Conservation (phyloP, 1,140 invertebrate genomes). For the Cydia splendana region DNA sequence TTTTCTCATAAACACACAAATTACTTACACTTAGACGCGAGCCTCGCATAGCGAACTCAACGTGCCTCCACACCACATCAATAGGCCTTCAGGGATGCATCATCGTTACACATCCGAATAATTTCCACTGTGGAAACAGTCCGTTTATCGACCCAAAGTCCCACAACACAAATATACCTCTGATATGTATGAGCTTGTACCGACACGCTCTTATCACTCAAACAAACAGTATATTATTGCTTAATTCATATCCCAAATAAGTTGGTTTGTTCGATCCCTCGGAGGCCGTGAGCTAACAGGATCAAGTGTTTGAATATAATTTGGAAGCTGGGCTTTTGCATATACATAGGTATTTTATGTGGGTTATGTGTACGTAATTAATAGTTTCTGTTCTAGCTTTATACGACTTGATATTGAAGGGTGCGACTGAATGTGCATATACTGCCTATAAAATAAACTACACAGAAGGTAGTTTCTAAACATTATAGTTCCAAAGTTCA, state of each 20-base stretch:
- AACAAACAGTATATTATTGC: background rate
- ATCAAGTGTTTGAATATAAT: slow-evolving; percentile 13
- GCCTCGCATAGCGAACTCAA: slow-evolving; percentile 32
- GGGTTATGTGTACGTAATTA: background rate
- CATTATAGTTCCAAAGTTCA: no score
- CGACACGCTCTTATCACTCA: background rate
- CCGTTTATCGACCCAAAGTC: slow-evolving; percentile 36
- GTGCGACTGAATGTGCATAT: background rate
- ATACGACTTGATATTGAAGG: background rate
- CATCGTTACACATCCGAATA: slow-evolving; percentile 49
- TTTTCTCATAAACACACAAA: background rate
- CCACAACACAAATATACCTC: background rate
- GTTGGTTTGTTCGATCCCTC: slow-evolving; percentile 7
- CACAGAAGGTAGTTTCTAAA: no score
- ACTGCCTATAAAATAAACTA: background rate
- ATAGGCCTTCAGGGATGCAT: slow-evolving; percentile 45
- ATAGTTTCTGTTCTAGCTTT: slow-evolving; percentile 2
- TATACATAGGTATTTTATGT: slow-evolving; percentile 14
- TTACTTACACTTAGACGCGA: slow-evolving; percentile 27
- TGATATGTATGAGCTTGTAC: background rate
- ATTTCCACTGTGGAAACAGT: slow-evolving; percentile 52
- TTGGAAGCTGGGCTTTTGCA: background rate
- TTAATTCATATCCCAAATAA: background rate
- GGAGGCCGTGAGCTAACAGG: background rate
- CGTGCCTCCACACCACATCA: background rate